Evolutionary conservation across 1,140 invertebrate genomes (phyloP).

Genomic region (Drosophila paulistorum): DNA sequence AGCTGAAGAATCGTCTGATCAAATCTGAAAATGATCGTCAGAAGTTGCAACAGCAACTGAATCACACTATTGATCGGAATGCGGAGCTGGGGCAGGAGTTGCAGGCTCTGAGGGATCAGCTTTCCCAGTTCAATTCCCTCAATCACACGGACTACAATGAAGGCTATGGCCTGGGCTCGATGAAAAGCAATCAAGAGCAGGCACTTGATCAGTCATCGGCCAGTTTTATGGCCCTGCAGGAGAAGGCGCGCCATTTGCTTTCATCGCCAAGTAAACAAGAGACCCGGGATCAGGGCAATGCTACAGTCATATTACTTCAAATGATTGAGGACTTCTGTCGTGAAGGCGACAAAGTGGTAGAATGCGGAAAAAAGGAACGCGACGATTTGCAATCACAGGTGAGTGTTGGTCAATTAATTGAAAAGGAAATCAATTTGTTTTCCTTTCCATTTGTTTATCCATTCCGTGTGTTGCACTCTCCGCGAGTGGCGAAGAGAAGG

Average conservation of each 20-base stretch:
- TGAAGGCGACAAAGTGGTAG: conserved; percentile 86
- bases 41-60: conserved; percentile 85
- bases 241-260: conserved; percentile 84
- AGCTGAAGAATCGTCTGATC: conserved; percentile 83
- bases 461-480: not conserved
- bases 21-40: conserved; percentile 84
- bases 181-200: conserved; percentile 59
- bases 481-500: conserved; percentile 31
- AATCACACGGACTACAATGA: conserved; percentile 86
- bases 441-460: not conserved
- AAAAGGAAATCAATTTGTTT: not conserved
- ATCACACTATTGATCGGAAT: conserved; percentile 84
- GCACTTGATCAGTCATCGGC: conserved; percentile 56
- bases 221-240: conserved; percentile 82
- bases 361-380: conserved; percentile 86
- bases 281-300: conserved; percentile 79
- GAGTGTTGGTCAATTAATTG: conserved; percentile 35
- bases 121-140: conserved; percentile 73
- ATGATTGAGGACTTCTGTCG: conserved; percentile 86
- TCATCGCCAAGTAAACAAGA: conserved; percentile 72
- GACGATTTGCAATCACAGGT: conserved; percentile 90
- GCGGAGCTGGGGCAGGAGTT: conserved; percentile 84
- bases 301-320: conserved; percentile 83
- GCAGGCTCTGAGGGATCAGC: conserved; percentile 85
- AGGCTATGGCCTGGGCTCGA: conserved; percentile 82